phyloP scores from a whole-genome alignment of 2,113 vertebrate genomes.

The Apistogramma diplotaenia region DNA sequence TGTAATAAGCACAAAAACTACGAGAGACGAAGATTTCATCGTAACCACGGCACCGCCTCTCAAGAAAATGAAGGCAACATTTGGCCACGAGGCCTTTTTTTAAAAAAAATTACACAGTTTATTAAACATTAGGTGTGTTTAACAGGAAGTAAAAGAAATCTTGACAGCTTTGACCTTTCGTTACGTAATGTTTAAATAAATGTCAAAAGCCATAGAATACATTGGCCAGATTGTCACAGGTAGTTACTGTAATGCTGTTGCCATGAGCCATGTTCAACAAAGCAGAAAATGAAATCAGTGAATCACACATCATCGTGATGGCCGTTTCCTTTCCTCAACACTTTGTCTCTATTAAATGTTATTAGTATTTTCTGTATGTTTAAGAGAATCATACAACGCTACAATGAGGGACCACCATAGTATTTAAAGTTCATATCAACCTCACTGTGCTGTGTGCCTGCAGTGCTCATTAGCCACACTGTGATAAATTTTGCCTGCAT shows the following conservation, averaged over 20 bases:
- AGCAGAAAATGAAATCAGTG: slow-evolving; percentile 52
- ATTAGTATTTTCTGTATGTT: not conserved
- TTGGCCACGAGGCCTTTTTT: not conserved
- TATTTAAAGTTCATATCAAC: not conserved
- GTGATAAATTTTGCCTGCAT: not conserved
- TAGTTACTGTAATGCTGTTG: slow-evolving; percentile 33
- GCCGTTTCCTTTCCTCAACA: slow-evolving; percentile 9
- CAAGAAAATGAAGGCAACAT: not conserved
- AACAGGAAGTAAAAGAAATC: not conserved
- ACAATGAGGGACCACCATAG: not conserved
- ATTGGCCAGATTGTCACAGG: slow-evolving; percentile 39
- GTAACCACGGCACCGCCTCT: not conserved
- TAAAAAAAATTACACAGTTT: slow-evolving; percentile 7
- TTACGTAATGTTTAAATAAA: slow-evolving; percentile 28
- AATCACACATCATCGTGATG: slow-evolving; percentile 44
- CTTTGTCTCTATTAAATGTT: not conserved
- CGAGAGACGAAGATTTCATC: slow-evolving; percentile 18
- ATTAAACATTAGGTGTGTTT: not conserved
- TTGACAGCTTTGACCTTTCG: slow-evolving; percentile 33
- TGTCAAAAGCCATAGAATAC: slow-evolving; percentile 30
- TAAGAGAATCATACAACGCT: not conserved
- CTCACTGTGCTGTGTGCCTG: not conserved
- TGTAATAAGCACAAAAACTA: not conserved
- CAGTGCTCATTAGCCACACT: not conserved
- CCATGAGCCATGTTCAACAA: slow-evolving; percentile 30